Base-by-base conservation (phyloP, 1,140 invertebrate species). In the Myzus persicae region DNA sequence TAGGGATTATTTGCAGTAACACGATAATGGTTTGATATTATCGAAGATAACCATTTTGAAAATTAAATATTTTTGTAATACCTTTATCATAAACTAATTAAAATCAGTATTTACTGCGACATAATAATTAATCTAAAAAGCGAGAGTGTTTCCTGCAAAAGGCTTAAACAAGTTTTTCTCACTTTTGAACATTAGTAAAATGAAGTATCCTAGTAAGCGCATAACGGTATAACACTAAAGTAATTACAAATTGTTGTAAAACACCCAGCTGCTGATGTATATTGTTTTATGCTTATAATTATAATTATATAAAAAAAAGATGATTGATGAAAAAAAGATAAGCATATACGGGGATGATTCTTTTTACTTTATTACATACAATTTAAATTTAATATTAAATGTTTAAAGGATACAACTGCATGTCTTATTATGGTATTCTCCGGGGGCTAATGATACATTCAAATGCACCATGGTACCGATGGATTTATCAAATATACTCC, bases 121-220 rank as follows among this genome's bases (percentile, higher is more conserved):
- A 36, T 76, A 18, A n/a, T 76, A n/a, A 76, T 76, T 76, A 76
- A 76, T 76, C 59, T 76, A n/a, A 76, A 76, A 76, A 67, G 31
- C 18, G 31, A n/a, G 59, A 31, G 5, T 76, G n/a, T 67, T 76
- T 36, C n/a, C 14, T 36, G 59, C 59, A n/a, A 0, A 18, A n/a
- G 59, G 4, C 14, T 76, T 11, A 14, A 67, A n/a, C 3, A 31
- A 14, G 9, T 67, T 67, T 59, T 76, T n/a, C 31, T 76, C 31
- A 76, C 59, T 76, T 76, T 76, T 76, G 31, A 76, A 76, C 59
- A 76, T n/a, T n/a, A 76, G 31, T n/a, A n/a, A 76, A 76, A 76
- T 76, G 59, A 4, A n/a, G 59, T 76, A 76, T 76, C n/a, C 14
- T 0, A 76, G 59, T 76, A 76, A n/a, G n/a, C 31, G 0, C 9